phyloP scores from a whole-genome alignment of 2,113 vertebrate genomes.

The Nicator chloris region DNA sequence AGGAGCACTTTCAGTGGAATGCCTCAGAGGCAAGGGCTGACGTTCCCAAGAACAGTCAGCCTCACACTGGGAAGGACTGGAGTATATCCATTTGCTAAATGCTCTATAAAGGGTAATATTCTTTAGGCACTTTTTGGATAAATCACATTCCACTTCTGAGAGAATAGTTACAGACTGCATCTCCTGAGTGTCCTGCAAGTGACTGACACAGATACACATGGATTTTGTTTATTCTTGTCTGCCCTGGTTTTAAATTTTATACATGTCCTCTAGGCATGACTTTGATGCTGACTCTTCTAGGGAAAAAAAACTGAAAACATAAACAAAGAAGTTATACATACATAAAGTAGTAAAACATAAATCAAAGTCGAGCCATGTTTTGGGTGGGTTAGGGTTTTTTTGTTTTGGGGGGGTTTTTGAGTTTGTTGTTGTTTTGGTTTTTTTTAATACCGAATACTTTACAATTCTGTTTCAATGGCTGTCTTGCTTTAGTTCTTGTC shows the following conservation, averaged over 20 bases:
- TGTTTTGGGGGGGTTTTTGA: neutral
- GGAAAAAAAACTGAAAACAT: constrained; percentile 13
- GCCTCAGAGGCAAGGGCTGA: neutral
- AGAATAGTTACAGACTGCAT: constrained; percentile 37
- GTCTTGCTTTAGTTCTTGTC: constrained; percentile 33
- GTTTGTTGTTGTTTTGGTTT: neutral
- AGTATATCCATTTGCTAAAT: neutral
- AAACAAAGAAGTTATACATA: constrained; percentile 69
- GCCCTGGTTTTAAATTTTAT: constrained; percentile 69
- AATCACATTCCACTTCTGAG: neutral
- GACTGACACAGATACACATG: constrained; percentile 64
- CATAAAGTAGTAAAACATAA: constrained; percentile 53
- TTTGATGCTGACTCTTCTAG: constrained; percentile 69
- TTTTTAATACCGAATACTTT: constrained; percentile 3
- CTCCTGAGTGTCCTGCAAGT: constrained; percentile 11
- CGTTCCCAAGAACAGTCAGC: neutral
- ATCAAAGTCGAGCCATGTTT: constrained; percentile 36
- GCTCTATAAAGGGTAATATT: neutral
- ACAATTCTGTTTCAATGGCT: constrained; percentile 57
- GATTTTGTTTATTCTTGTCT: constrained; percentile 71
- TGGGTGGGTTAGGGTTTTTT: neutral
- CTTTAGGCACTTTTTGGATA: neutral
- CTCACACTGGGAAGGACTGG: neutral
- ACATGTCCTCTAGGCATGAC: constrained; percentile 64
- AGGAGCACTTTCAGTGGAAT: neutral